A percentile compares a stretch with the other conserved stretches of the same genome.
These are phyloP conservation scores for Temnothorax unifasciatus DNA, from an alignment of 2,888 invertebrate genomes.

Conservation along the genomic window DNA sequence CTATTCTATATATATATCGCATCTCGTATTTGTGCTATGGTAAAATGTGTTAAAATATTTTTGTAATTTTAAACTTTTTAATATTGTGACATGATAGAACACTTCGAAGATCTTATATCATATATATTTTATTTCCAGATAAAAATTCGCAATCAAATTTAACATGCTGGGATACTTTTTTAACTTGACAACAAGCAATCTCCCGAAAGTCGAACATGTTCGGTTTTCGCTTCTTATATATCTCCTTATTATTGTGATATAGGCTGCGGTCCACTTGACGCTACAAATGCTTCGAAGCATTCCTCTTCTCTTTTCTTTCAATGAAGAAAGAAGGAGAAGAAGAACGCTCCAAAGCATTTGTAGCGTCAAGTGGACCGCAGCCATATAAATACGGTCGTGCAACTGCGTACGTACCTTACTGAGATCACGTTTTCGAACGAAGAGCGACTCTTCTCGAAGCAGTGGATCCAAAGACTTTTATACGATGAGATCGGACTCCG, in stretches of 20 bases:
- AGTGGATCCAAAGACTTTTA: constrained; percentile 57
- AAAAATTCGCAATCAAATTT: neutral
- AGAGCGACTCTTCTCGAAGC: constrained; percentile 37
- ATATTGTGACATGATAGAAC: neutral
- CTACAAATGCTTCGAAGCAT: too few relatives aligned
- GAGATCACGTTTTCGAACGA: constrained; percentile 17
- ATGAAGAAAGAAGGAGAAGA: too few relatives aligned
- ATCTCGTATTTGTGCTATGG: neutral
- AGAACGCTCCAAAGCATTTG: too few relatives aligned
- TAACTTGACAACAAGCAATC: neutral
- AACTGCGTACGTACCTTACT: constrained; percentile 38
- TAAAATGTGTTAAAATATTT: neutral
- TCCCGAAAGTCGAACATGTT: neutral
- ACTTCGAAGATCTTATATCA: neutral
- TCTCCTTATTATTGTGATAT: neutral
- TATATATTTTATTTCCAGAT: neutral
- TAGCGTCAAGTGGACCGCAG: too few relatives aligned
- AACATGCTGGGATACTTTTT: neutral
- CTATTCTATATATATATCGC: neutral
- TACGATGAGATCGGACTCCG: constrained; percentile 20
- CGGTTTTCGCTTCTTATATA: too few relatives aligned
- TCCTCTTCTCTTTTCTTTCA: too few relatives aligned
- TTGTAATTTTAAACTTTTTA: neutral
- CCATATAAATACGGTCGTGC: neutral
- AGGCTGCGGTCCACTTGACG: too few relatives aligned